A percentile compares a stretch with the other conserved stretches of the same genome.
Conservation (phyloP, 2,888 invertebrate genomes). For the Seira musarum region DNA sequence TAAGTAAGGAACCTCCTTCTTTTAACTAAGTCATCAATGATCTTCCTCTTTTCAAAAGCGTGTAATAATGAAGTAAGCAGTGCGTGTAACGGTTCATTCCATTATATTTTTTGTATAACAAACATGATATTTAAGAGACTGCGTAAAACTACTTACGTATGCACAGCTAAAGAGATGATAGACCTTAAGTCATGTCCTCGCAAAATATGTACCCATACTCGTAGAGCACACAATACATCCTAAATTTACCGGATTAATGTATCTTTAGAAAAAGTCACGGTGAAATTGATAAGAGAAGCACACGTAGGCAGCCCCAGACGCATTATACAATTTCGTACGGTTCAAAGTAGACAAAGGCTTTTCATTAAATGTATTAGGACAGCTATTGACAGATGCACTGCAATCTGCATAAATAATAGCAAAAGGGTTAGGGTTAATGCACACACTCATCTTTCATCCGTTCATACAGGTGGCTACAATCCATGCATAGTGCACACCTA, state of each 20-base stretch:
- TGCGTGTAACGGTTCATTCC: constrained; percentile 14
- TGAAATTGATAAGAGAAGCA: constrained; percentile 4
- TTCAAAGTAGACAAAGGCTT: not conserved
- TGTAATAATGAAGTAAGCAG: not conserved
- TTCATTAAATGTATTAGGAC: not conserved
- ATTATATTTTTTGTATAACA: constrained; percentile 6
- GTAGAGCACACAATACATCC: not conserved
- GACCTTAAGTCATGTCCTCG: not conserved
- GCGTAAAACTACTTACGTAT: not conserved
- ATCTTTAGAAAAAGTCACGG: not conserved
- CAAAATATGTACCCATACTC: not conserved
- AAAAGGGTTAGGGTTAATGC: not conserved
- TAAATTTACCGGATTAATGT: constrained; percentile 34
- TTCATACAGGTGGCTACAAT: not conserved
- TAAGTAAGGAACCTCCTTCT: too few species aligned
- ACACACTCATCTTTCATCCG: not conserved
- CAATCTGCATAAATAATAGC: not conserved
- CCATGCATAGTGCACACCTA: not conserved
- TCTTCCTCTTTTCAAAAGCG: not conserved
- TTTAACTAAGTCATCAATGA: not conserved
- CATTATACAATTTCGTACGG: not conserved
- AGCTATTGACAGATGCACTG: not conserved
- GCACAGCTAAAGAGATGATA: not conserved
- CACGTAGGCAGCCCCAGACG: not conserved
- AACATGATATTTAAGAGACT: not conserved